Evolutionary conservation across 2,113 vertebrate genomes (phyloP).

Genomic region (Smithornis capensis): DNA sequence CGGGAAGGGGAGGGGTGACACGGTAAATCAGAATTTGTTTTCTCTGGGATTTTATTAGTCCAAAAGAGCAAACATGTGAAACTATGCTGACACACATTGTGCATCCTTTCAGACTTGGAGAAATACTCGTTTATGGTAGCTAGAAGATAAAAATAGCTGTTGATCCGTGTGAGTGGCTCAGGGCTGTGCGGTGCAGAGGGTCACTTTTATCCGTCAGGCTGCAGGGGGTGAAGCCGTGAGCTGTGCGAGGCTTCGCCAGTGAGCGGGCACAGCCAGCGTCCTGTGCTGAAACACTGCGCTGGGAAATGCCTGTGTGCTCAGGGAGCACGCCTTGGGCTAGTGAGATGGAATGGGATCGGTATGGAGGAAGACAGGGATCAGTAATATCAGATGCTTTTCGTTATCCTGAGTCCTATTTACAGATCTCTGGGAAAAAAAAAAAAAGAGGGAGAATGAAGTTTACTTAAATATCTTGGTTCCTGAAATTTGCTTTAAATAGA

Average conservation of each 20-base stretch:
- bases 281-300: fast-evolving
- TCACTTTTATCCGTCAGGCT: fast-evolving
- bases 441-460: background rate
- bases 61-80: background rate
- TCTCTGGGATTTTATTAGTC: conserved; percentile 40
- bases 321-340: background rate
- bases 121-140: background rate
- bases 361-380: background rate
- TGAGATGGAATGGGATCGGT: background rate
- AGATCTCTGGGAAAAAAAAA: background rate
- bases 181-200: background rate
- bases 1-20: conserved; percentile 36
- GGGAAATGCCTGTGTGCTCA: background rate
- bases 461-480: conserved; percentile 23
- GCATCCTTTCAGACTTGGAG: background rate
- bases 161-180: fast-evolving
- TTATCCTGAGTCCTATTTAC: background rate
- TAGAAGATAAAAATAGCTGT: background rate
- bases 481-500: conserved; percentile 51
- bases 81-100: background rate
- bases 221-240: background rate
- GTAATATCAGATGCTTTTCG: background rate
- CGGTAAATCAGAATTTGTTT: conserved; percentile 51
- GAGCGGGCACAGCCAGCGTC: fast-evolving
- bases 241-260: background rate